phyloP scores from a whole-genome alignment of 2,888 invertebrate genomes.

The Brachypterus glaber region DNA sequence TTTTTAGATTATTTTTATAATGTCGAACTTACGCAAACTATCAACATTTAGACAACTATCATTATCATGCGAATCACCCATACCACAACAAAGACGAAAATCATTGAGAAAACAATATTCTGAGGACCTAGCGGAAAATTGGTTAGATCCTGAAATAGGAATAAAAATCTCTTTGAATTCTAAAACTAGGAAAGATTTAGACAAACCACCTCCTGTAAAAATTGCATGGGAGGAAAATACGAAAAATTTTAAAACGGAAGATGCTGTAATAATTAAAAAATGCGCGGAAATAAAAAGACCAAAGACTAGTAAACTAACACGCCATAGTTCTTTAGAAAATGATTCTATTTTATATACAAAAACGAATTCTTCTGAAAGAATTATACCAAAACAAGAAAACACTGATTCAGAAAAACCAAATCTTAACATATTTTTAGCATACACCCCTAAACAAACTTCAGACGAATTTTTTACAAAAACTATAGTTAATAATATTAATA shows the following conservation, averaged over 20 bases:
- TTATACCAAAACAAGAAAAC: conserved; percentile 24
- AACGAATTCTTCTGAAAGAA: conserved; percentile 42
- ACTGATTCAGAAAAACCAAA: conserved; percentile 52
- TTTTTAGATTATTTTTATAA: conserved; percentile 13
- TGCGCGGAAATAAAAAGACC: conserved; percentile 29
- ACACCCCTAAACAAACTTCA: conserved; percentile 32
- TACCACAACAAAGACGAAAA: conserved; percentile 23
- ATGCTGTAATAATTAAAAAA: conserved; percentile 33
- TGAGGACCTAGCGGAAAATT: conserved; percentile 26
- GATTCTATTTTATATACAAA: conserved; percentile 36
- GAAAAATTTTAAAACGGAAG: conserved; percentile 22
- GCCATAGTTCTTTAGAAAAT: conserved; percentile 30
- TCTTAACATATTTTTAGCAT: conserved; percentile 51
- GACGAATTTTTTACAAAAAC: conserved; percentile 25
- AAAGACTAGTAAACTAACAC: conserved; percentile 24
- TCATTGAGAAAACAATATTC: conserved; percentile 35
- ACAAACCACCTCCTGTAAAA: conserved; percentile 25
- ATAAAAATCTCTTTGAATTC: conserved; percentile 24
- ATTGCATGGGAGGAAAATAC: conserved; percentile 27
- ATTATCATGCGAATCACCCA: conserved; percentile 30
- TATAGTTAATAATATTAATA: conserved; percentile 3
- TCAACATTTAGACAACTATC: conserved; percentile 36
- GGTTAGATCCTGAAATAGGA: conserved; percentile 19
- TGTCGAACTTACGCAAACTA: conserved; percentile 27
- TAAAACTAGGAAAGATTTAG: conserved; percentile 21